A percentile compares a stretch with the other conserved stretches of the same genome.
Conservation (phyloP, 2,113 vertebrate species). For the Syngnathoides biaculeatus region DNA sequence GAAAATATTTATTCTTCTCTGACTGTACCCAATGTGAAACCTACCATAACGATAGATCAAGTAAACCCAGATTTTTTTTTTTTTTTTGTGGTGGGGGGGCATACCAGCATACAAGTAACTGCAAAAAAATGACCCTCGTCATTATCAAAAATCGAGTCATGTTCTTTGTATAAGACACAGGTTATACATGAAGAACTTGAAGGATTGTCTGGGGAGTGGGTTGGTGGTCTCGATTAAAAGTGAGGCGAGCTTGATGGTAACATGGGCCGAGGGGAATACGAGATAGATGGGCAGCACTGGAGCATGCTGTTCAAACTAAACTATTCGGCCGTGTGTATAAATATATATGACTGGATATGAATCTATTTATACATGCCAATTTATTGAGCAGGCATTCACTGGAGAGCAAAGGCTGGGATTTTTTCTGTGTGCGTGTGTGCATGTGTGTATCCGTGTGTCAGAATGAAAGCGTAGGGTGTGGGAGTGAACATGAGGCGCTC, state of each 20-base stretch:
- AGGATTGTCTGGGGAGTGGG: not conserved
- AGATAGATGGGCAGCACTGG: not conserved
- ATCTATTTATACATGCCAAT: not conserved
- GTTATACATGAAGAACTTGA: not conserved
- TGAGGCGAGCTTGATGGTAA: not conserved
- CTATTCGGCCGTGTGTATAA: not conserved
- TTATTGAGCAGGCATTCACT: constrained; percentile 7
- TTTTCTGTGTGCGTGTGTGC: not conserved
- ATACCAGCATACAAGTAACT: too few species aligned
- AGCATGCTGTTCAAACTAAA: not conserved
- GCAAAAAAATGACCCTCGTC: not conserved
- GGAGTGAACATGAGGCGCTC: constrained; percentile 5
- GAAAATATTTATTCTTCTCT: too few species aligned
- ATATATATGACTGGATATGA: not conserved
- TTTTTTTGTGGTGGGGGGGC: too few species aligned
- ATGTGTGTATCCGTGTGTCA: not conserved
- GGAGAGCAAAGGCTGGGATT: not conserved
- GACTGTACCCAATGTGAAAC: too few species aligned
- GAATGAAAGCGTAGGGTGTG: not conserved
- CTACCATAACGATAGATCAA: too few species aligned
- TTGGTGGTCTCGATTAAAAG: not conserved
- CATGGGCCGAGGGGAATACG: not conserved
- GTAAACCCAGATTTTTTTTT: too few species aligned
- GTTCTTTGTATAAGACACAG: not conserved
- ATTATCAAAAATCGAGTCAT: not conserved